Conservation (phyloP, 2,888 invertebrate genomes). For the Yponomeuta evonymella region DNA sequence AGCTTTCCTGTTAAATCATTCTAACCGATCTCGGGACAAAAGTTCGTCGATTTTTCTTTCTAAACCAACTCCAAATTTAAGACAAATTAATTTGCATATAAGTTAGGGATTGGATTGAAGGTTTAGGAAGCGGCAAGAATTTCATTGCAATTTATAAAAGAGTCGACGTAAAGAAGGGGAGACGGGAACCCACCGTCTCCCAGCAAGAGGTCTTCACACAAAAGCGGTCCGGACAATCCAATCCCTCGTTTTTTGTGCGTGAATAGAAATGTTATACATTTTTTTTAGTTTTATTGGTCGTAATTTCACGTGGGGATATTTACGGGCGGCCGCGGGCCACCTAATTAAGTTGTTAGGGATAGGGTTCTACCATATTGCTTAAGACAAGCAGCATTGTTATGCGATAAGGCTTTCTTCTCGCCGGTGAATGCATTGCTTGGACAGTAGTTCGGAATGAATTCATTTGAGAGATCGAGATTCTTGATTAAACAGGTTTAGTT, state of each 20-base stretch:
- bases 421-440: conserved; percentile 50
- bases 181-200: conserved; percentile 29
- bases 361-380: conserved; percentile 63
- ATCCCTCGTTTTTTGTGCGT: conserved; percentile 67
- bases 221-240: conserved; percentile 67
- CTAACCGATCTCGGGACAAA: not conserved
- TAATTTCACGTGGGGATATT: conserved; percentile 73
- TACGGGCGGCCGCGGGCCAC: conserved; percentile 70
- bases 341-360: conserved; percentile 75
- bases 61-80: not conserved
- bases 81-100: not conserved
- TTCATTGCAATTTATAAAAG: not conserved
- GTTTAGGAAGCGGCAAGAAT: not conserved
- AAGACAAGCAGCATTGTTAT: conserved; percentile 44
- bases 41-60: not conserved
- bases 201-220: conserved; percentile 68
- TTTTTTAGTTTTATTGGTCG: conserved; percentile 72
- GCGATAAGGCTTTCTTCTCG: conserved; percentile 56
- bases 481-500: not conserved
- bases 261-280: conserved; percentile 75
- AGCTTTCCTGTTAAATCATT: not conserved
- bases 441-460: conserved; percentile 44
- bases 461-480: not conserved
- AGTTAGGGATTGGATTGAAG: not conserved
- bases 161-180: not conserved